Evolutionary conservation across 2,888 invertebrate species (phyloP).

Genomic region (Ceramica pisi): DNA sequence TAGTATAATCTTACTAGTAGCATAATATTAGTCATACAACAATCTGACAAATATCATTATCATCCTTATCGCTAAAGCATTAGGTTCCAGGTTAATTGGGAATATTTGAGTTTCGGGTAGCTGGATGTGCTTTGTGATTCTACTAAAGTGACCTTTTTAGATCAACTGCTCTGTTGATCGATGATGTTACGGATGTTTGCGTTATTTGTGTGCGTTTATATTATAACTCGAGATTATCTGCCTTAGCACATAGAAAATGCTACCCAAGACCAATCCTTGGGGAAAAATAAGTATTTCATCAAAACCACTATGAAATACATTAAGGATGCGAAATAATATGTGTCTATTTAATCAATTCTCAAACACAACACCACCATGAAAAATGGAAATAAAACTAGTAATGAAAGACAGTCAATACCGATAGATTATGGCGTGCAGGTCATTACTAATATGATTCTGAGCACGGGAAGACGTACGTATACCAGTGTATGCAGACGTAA

Average conservation of each 20-base stretch:
- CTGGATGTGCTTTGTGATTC: no score
- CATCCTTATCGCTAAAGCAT: no score
- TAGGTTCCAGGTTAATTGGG: no score
- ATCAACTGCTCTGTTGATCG: no score
- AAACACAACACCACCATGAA: not conserved
- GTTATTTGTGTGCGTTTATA: slow-evolving; percentile 28
- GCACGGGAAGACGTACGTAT: not conserved
- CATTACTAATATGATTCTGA: not conserved
- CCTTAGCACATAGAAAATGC: slow-evolving; percentile 27
- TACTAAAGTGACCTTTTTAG: no score
- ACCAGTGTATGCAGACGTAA: no score
- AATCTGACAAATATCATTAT: no score
- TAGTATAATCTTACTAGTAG: no score
- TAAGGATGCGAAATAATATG: not conserved
- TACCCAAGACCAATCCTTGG: slow-evolving; percentile 1
- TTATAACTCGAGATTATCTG: slow-evolving; percentile 17
- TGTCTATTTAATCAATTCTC: not conserved
- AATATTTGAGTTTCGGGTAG: no score
- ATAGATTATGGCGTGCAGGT: not conserved
- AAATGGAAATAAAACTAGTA: not conserved
- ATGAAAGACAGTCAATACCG: not conserved
- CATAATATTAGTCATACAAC: no score
- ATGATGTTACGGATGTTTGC: slow-evolving; percentile 36
- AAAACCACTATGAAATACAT: not conserved
- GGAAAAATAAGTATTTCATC: slow-evolving; percentile 12